These are phyloP conservation scores for Drosophila nr. fundita DNA, from an alignment of 2,888 invertebrate species.

Conservation along the genomic window DNA sequence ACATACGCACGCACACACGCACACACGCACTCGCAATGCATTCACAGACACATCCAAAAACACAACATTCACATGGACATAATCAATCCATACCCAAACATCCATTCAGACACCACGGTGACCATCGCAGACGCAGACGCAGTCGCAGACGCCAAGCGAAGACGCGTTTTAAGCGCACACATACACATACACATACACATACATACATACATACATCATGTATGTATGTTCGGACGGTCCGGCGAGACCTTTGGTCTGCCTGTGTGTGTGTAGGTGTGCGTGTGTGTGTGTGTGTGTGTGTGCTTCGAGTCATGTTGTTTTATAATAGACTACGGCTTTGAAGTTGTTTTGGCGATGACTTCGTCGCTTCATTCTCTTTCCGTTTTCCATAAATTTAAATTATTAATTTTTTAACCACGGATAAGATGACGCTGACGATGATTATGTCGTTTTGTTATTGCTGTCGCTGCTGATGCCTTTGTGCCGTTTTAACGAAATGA, in stretches of 20 bases:
- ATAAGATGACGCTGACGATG: slow-evolving; percentile 81
- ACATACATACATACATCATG: background rate
- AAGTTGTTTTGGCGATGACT: slow-evolving; percentile 79
- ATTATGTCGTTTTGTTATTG: slow-evolving; percentile 81
- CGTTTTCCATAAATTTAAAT: slow-evolving; percentile 84
- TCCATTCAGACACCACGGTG: slow-evolving; percentile 48
- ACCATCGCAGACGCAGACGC: slow-evolving; percentile 39
- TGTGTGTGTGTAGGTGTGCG: slow-evolving; percentile 13
- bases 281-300: slow-evolving; percentile 41
- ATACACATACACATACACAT: background rate
- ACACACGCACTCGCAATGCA: slow-evolving; percentile 41
- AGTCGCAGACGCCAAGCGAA: slow-evolving; percentile 38
- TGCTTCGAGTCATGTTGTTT: slow-evolving; percentile 66
- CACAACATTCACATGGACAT: slow-evolving; percentile 32
- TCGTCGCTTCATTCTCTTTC: slow-evolving; percentile 83
- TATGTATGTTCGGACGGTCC: background rate
- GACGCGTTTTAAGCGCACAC: slow-evolving; percentile 42
- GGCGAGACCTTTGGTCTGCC: slow-evolving; percentile 1
- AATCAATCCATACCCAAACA: slow-evolving; percentile 39
- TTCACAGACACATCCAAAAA: slow-evolving; percentile 35
- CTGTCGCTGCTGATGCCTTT: slow-evolving; percentile 65
- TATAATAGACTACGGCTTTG: slow-evolving; percentile 78
- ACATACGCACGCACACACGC: slow-evolving; percentile 1
- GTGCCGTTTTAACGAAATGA: slow-evolving; percentile 78
- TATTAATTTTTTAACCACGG: slow-evolving; percentile 82